A percentile compares a stretch with the other conserved stretches of the same genome.
phyloP scores from a whole-genome alignment of 2,797 vertebrate genomes.

The Semaprochilodus insignis region DNA sequence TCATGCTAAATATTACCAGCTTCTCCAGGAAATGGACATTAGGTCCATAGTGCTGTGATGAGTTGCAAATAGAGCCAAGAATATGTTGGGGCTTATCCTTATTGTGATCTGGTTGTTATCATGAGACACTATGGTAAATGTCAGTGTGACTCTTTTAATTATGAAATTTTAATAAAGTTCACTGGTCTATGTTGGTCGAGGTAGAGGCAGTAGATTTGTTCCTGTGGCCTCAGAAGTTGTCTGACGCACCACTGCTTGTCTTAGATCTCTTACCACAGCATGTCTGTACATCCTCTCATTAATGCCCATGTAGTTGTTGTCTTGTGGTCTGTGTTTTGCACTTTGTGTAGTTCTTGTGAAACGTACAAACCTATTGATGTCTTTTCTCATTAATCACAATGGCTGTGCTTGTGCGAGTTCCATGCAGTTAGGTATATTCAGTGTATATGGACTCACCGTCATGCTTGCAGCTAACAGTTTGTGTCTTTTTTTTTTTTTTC shows the following conservation, averaged over 20 bases:
- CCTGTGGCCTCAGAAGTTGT: not conserved
- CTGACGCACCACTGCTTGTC: not conserved
- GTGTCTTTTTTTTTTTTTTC: not conserved
- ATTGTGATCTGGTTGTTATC: not conserved
- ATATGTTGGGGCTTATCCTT: not conserved
- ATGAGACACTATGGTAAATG: not conserved
- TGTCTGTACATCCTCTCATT: conserved; percentile 26
- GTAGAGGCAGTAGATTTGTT: not conserved
- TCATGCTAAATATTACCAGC: not conserved
- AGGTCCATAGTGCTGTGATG: not conserved
- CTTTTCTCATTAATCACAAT: not conserved
- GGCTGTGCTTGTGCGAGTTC: not conserved
- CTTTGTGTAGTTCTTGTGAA: conserved; percentile 9
- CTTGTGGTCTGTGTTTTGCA: conserved; percentile 28
- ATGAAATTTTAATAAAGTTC: not conserved
- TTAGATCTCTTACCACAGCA: conserved; percentile 25
- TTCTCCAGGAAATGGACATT: not conserved
- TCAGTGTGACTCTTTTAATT: not conserved
- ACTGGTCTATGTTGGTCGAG: not conserved
- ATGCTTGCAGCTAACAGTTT: not conserved
- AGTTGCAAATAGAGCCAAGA: not conserved
- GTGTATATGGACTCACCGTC: not conserved
- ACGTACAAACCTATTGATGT: conserved; percentile 8
- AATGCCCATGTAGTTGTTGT: conserved; percentile 16
- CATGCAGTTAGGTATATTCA: not conserved